Conservation (phyloP, 2,113 vertebrate genomes). For the Sciurus niger region DNA sequence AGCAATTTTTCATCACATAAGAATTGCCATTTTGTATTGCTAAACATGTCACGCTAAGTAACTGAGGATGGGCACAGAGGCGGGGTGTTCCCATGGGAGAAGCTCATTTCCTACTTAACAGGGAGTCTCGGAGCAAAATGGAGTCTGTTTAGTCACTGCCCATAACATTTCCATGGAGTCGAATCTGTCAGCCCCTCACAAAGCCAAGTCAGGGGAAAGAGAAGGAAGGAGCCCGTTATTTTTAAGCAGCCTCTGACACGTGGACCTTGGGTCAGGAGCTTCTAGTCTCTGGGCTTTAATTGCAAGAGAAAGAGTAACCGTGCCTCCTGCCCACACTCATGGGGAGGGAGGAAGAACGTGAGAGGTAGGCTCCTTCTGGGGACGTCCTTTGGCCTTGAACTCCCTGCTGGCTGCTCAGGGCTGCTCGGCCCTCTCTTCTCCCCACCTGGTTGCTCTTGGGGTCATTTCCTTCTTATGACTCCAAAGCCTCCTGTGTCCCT, state of each 20-base stretch:
- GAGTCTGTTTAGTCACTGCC: too few relatives aligned
- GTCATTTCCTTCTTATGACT: background rate
- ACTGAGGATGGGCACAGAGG: too few relatives aligned
- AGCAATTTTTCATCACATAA: too few relatives aligned
- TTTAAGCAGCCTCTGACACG: background rate
- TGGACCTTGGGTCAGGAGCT: too few relatives aligned
- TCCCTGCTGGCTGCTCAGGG: too few relatives aligned
- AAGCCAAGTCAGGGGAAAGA: background rate
- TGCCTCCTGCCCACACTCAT: background rate
- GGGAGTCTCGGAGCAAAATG: too few relatives aligned
- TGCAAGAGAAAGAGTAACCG: background rate
- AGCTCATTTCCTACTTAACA: too few relatives aligned
- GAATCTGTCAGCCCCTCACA: too few relatives aligned
- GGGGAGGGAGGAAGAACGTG: accelerated
- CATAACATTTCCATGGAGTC: too few relatives aligned
- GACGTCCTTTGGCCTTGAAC: background rate
- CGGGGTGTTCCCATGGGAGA: too few relatives aligned
- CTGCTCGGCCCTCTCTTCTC: background rate
- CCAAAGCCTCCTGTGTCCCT: background rate
- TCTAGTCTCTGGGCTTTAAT: background rate
- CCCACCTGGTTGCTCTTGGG: background rate
- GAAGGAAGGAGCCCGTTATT: background rate
- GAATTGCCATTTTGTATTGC: too few relatives aligned
- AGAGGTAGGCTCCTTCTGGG: background rate
- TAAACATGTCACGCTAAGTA: too few relatives aligned